phyloP scores from a whole-genome alignment of 2,113 vertebrate genomes.

The Ornithorhynchus anatinus region DNA sequence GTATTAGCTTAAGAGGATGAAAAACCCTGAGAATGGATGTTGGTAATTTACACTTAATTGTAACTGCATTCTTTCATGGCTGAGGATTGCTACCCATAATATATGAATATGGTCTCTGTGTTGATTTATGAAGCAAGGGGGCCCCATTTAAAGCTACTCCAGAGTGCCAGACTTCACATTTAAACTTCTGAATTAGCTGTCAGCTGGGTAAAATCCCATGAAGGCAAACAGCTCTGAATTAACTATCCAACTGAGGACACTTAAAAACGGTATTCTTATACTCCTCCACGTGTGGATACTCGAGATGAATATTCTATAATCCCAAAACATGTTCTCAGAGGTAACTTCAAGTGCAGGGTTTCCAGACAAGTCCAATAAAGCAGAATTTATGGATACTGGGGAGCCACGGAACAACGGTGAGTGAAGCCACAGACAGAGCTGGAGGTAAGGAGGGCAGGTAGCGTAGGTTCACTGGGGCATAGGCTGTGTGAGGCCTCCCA shows the following conservation, averaged over 20 bases:
- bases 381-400: too few relatives aligned
- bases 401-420: too few relatives aligned
- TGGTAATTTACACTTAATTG: constrained; percentile 30
- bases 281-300: not conserved
- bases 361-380: too few relatives aligned
- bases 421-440: too few relatives aligned
- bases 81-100: constrained; percentile 23
- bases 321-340: not conserved
- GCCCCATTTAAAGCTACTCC: constrained; percentile 9
- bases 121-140: constrained; percentile 35
- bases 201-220: constrained; percentile 16
- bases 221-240: not conserved
- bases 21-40: constrained; percentile 19
- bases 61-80: constrained; percentile 44
- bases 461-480: too few relatives aligned
- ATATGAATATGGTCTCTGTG: too few relatives aligned
- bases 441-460: too few relatives aligned
- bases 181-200: constrained; percentile 23
- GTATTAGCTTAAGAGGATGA: constrained; percentile 33
- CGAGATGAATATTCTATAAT: not conserved
- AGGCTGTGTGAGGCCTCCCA: too few relatives aligned
- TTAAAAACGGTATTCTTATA: not conserved
- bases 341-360: not conserved
- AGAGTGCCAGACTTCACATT: constrained; percentile 43
- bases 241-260: not conserved